phyloP scores from a whole-genome alignment of 1,140 invertebrate species.

The Oncopodura yosiiana region DNA sequence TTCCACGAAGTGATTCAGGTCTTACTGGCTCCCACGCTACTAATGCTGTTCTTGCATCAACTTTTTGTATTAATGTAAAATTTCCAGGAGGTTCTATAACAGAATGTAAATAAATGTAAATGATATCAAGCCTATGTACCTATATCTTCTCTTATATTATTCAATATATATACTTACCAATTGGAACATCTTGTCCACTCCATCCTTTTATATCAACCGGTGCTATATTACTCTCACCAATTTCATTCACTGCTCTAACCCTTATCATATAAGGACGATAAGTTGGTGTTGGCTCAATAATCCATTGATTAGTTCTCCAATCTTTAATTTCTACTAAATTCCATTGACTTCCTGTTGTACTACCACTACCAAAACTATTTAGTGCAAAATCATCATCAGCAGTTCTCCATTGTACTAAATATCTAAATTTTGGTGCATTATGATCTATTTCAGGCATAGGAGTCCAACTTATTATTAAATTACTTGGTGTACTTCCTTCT shows the following conservation, averaged over 20 bases:
- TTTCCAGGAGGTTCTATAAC: slow-evolving; percentile 69
- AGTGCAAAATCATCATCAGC: slow-evolving; percentile 74
- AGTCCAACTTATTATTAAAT: slow-evolving; percentile 91
- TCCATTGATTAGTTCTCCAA: slow-evolving; percentile 57
- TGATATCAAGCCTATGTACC: background rate
- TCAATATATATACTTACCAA: slow-evolving; percentile 36
- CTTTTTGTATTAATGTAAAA: slow-evolving; percentile 65
- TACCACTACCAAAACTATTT: slow-evolving; percentile 70
- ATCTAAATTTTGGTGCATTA: slow-evolving; percentile 86
- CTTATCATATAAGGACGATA: slow-evolving; percentile 85
- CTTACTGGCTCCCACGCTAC: slow-evolving; percentile 75
- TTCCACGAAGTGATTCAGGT: slow-evolving; percentile 66
- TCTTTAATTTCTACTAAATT: slow-evolving; percentile 60
- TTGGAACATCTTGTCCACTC: slow-evolving; percentile 80
- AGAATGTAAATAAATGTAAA: slow-evolving; percentile 50
- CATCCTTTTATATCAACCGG: slow-evolving; percentile 75
- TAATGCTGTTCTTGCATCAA: slow-evolving; percentile 61
- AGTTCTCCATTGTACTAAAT: slow-evolving; percentile 75
- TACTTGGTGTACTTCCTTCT: slow-evolving; percentile 72
- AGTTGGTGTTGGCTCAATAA: slow-evolving; percentile 75
- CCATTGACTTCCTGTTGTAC: slow-evolving; percentile 47
- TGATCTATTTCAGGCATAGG: slow-evolving; percentile 93
- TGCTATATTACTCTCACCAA: slow-evolving; percentile 73
- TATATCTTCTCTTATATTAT: too few species aligned
- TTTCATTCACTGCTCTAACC: slow-evolving; percentile 81